Conservation (phyloP, 2,888 invertebrate species). For the Mechanitis mazaeus region DNA sequence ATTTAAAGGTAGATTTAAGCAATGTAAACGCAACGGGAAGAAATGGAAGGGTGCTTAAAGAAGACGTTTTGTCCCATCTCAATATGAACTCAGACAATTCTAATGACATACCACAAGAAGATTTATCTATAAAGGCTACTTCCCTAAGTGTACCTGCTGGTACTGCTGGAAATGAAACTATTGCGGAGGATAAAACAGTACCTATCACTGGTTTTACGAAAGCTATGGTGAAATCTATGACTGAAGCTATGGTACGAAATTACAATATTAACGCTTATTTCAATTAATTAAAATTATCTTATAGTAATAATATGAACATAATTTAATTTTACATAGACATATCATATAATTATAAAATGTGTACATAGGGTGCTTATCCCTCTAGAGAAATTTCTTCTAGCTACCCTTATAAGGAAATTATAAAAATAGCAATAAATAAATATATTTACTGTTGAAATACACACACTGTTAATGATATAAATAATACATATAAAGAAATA, state of each 20-base stretch:
- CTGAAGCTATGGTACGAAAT: slow-evolving; percentile 81
- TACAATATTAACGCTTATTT: neutral
- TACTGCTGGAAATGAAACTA: slow-evolving; percentile 44
- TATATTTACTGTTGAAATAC: too few relatives aligned
- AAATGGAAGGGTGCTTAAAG: slow-evolving; percentile 94
- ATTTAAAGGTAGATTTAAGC: slow-evolving; percentile 79
- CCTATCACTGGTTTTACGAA: slow-evolving; percentile 88
- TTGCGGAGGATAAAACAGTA: slow-evolving; percentile 73
- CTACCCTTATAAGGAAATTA: too few relatives aligned
- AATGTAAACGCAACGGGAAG: slow-evolving; percentile 88
- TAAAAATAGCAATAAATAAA: too few relatives aligned
- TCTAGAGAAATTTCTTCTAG: too few relatives aligned
- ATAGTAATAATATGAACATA: too few relatives aligned
- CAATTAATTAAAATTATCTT: too few relatives aligned
- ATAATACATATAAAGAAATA: neutral
- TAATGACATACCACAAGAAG: slow-evolving; percentile 52
- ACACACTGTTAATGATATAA: too few relatives aligned
- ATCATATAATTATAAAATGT: too few relatives aligned
- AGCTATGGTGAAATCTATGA: slow-evolving; percentile 98
- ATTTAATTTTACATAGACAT: too few relatives aligned
- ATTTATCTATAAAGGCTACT: slow-evolving; percentile 37
- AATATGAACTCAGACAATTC: slow-evolving; percentile 74
- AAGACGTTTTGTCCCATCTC: slow-evolving; percentile 89
- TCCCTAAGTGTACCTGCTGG: slow-evolving; percentile 41
- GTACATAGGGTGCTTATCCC: too few relatives aligned